Evolutionary conservation across 2,888 invertebrate genomes (phyloP), one percentile per base, ranked within the genome.

Genomic region (Augiades crinisus): DNA sequence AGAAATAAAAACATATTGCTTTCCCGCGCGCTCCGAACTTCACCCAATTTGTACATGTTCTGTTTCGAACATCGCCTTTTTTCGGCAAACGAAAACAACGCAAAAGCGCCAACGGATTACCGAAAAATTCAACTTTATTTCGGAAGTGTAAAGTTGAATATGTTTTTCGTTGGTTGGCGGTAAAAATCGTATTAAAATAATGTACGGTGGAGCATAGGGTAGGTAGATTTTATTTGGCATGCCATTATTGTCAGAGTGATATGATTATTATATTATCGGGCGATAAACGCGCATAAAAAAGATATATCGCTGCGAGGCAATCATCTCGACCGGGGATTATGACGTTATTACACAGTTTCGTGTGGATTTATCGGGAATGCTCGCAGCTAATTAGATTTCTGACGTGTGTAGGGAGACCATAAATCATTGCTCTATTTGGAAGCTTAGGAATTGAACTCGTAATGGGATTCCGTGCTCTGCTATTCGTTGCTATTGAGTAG

Each of bases 1-100:
- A 87, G 85, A 83, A 86, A 86, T 86, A 86, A 87, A 87, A 87
- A 86, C 81, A 85, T 85, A 86, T 85, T 84, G 86, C 86, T 80
- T 86, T 83, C 86, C 86, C 83, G 85, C 80, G 85, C 82, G 74
- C 77, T 75, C 78, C 80, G 70, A 78, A 85, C 81, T 86, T 86
- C 78, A 76, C 76, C 83, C 86, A 87, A 86, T 86, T 87, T 86
- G 86, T 86, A 78, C 78, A 72, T 78, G 78, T 81, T 83, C 78
- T 69, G 73, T 82, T 81, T 80, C 71, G 78, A 85, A 80, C 78
- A 73, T 72, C 73, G 68, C 58, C 62, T 71, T 72, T 75, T n/a
- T 70, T 67, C 60, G 33, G 56, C 55, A 55, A 60, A 60, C 58
- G 55, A 63, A 68, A 80, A 75, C 62, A 67, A 58, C 71, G 55